Evolutionary conservation across 2,113 vertebrate genomes (phyloP), one percentile per base, ranked within the genome.

Genomic region (Corythoichthys haematopterus): DNA sequence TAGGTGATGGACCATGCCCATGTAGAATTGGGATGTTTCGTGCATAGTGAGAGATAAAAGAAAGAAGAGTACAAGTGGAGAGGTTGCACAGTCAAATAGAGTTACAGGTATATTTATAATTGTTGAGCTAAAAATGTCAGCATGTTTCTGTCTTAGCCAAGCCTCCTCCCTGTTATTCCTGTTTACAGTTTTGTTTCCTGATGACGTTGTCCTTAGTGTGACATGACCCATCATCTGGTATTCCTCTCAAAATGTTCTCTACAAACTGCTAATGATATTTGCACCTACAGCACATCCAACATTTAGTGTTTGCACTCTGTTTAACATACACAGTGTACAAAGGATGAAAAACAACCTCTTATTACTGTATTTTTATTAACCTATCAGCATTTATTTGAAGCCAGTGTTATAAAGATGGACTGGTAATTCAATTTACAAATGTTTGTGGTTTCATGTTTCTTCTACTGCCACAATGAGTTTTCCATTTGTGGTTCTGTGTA

Each of bases 161-260:
- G 66, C 72, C 63, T 75, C 81, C 73, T 81, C 79, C 77, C 75
- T 71, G 77, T 56, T 53, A 40, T 89, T 91, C 89, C 88, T 92
- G 91, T 92, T 92, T 88, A 90, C 85, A 76, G 69, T 65, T 64
- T 67, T 56, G 76, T 75, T 90, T 92, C 91, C 86, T 89, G 77
- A 70, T 77, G 74, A 78, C 78, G 72, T 13, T 65, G 59, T 33
- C 55, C 66, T 68, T 65, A 48, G 58, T 72, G 73, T 86, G 84
- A 85, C 79, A 77, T 1, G 11, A n/a, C 64, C 46, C 62, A 60
- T 83, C 79, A 88, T 87, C 84, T 87, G 84, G 65, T 82, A 71
- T 64, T 77, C 78, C 66, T 53, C n/a, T 8, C 80, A 73, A 16
- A 38, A 62, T 62, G 20, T 66, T 70, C 61, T 80, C 79, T 64